phyloP scores from a whole-genome alignment of 2,888 invertebrate species.

The Pyrrhosoma nymphula region DNA sequence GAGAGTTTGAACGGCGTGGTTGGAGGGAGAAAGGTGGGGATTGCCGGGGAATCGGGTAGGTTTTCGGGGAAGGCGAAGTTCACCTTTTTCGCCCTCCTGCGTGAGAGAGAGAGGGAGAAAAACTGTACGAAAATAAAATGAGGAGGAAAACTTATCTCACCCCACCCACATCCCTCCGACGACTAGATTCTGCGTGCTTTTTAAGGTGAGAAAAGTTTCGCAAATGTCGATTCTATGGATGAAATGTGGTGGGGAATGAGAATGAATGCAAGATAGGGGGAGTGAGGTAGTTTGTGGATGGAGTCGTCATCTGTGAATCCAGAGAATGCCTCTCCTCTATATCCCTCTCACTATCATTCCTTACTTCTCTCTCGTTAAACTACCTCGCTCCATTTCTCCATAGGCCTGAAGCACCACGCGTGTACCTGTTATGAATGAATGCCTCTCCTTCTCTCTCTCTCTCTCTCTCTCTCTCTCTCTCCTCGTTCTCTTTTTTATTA shows the following conservation, averaged over 20 bases:
- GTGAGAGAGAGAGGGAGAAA: neutral
- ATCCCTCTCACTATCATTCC: no score
- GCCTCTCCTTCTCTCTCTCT: neutral
- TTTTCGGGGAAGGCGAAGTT: neutral
- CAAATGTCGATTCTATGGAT: slow-evolving; percentile 51
- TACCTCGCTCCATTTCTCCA: no score
- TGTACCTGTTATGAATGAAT: no score
- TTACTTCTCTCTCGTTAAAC: no score
- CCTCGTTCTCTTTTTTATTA: neutral
- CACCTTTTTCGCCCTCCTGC: neutral
- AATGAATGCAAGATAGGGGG: neutral
- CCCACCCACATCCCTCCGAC: neutral
- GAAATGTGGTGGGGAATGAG: slow-evolving; percentile 21
- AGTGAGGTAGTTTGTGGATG: neutral
- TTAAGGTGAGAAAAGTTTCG: slow-evolving; percentile 51
- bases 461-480: neutral
- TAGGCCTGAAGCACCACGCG: no score
- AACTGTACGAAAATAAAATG: no score
- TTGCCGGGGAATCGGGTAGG: neutral
- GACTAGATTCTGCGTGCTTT: slow-evolving; percentile 29
- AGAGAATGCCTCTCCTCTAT: neutral
- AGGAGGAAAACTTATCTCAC: neutral
- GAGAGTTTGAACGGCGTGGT: neutral
- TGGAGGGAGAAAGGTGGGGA: neutral
- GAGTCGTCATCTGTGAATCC: neutral